Evolutionary conservation across 1,140 invertebrate genomes (phyloP), one percentile per base, ranked within the genome.

Genomic region (Philaenus spumarius): DNA sequence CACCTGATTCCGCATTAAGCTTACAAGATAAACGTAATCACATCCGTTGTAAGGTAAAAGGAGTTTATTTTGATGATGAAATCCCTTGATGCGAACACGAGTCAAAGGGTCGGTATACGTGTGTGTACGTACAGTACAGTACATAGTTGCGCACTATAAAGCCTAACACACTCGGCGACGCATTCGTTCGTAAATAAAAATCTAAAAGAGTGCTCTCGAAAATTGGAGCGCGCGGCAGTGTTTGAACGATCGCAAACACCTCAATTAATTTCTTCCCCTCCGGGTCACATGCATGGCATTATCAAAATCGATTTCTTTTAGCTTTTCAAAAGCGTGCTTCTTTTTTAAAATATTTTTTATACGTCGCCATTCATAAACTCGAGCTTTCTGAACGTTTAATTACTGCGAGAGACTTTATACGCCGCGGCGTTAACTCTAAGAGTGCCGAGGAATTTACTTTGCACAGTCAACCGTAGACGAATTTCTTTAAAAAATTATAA

Each of bases 221-320:
- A 17, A 23, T 46, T 46, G 43, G 11, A 23, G 43, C 43, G 15
- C 19, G 53, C 53, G 53, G 19, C 40, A 22, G 17, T 19, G 53
- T 40, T 55, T 55, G 53, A 34, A 26, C 43, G 26, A 34, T 30
- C 47, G 23, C 37, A 26, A 58, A 58, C 56, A 58, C 56, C 56
- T 58, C 56, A 58, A 58, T 58, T 58, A 58, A 58, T 58, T 58
- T 58, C 39, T 58, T 58, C 56, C 56, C 42, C 56, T 46, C 45
- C 56, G 56, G 23, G 51, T 58, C 34, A 58, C 56, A 58, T 51
- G 56, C 48, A 58, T 58, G 56, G 56, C 46, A 20, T 58, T 51
- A 50, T 39, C 42, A 30, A 45, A 58, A 58, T 58, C 47, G 56
- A 58, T 58, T 58, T 58, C 56, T 58, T 58, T 51, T 51, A 57